These are phyloP conservation scores for Campopleginae sp. DNA, from an alignment of 2,888 invertebrate genomes.

Conservation along the genomic window DNA sequence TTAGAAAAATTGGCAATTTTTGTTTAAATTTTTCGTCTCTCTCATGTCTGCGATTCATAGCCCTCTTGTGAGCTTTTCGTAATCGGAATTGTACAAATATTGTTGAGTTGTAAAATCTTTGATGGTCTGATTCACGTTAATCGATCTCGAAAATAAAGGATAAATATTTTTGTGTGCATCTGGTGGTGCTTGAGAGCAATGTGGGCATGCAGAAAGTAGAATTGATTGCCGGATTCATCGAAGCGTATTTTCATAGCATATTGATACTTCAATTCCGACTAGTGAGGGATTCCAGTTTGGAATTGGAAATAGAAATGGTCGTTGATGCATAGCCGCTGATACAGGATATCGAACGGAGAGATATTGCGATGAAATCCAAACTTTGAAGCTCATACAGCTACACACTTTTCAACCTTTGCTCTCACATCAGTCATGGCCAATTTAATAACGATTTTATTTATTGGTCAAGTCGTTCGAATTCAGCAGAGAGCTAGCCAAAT, in stretches of 20 bases:
- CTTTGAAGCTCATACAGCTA: constrained; percentile 2
- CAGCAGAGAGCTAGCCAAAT: no score
- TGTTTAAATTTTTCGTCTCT: background rate
- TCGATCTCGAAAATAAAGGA: background rate
- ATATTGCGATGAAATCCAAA: constrained; percentile 9
- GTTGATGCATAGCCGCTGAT: constrained; percentile 16
- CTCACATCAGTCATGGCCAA: no score
- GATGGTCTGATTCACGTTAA: background rate
- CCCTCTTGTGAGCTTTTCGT: no score
- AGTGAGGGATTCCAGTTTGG: background rate
- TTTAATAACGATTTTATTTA: no score
- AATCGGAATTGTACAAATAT: no score
- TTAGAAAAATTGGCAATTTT: background rate
- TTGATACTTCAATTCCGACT: constrained; percentile 35
- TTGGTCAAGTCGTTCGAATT: no score
- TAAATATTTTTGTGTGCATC: background rate
- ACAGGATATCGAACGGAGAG: constrained; percentile 15
- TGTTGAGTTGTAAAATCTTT: background rate
- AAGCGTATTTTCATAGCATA: constrained; percentile 28
- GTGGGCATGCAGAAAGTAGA: background rate
- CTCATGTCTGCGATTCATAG: no score
- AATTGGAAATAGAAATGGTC: constrained; percentile 13
- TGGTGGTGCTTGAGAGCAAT: background rate
- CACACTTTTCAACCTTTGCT: background rate
- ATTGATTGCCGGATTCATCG: constrained; percentile 38